Base-by-base conservation (phyloP, 2,888 invertebrate genomes). In the Agonopterix heracliana region DNA sequence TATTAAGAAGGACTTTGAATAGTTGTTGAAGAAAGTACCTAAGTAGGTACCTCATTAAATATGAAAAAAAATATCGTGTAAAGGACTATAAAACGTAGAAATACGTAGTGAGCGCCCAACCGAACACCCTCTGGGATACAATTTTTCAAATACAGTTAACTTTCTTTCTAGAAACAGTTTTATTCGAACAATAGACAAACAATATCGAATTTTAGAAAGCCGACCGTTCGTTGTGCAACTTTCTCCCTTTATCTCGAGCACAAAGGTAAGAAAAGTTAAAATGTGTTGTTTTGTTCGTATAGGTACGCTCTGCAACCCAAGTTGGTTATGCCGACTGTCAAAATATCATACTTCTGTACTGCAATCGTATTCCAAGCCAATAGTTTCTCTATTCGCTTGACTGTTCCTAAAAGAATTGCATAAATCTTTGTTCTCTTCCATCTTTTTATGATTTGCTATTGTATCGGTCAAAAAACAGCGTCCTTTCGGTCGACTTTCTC, bases 201-300 rank as follows among this genome's bases (percentile, higher is more conserved):
- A 73, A 77, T 77, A 77, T 78, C 69, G 71, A 72, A 81, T 78
- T 76, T 79, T 84, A 83, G 82, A 84, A 84, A 86, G 84, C 80
- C 78, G 76, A 72, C 74, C 76, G 71, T 78, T 56, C 59, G 57
- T 74, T 86, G 84, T 68, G 76, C 82, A 86, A 86, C 87, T 87
- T 85, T 86, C 87, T 84, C 78, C 79, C 74, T 86, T 83, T 83
- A 81, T 85, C 73, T 73, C 57, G 53, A 64, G 68, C 68, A 82
- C 79, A 84, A 84, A 81, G 75, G 74, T 77, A 75, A 72, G 67
- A 71, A 71, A 75, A 74, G 69, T 77, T 77, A 66, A 72, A 75
- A 74, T 64, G 68, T 69, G 71, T 71, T 68, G 66, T 62, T 57
- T 57, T 53, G 56, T 60, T 62, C 42, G 46, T 26, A 50, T 50